Conservation (phyloP, 2,113 vertebrate genomes). For the Catharus bicknelli region DNA sequence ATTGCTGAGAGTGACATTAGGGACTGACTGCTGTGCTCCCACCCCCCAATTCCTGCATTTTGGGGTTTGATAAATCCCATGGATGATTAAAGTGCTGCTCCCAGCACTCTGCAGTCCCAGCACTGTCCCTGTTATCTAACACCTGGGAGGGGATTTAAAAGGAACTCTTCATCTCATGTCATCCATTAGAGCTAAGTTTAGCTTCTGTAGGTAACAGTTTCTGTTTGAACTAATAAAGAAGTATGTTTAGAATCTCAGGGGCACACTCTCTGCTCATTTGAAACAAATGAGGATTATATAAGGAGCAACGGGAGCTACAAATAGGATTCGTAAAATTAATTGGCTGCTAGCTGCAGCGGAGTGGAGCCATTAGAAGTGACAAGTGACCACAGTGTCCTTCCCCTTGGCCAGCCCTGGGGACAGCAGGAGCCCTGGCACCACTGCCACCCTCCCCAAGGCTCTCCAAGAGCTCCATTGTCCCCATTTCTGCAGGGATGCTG, state of each 20-base stretch:
- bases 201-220: conserved; percentile 33
- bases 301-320: conserved; percentile 26
- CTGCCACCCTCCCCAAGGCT: neutral
- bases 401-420: neutral
- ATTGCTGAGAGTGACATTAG: rapidly evolving
- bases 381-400: neutral
- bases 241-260: conserved; percentile 27
- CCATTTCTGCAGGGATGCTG: rapidly evolving
- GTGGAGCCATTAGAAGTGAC: neutral
- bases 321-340: conserved; percentile 45
- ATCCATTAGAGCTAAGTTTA: conserved; percentile 22
- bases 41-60: neutral
- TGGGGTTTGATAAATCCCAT: neutral
- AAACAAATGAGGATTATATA: conserved; percentile 50
- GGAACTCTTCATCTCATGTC: neutral
- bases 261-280: conserved; percentile 16
- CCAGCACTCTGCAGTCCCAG: neutral
- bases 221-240: conserved; percentile 26
- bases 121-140: neutral
- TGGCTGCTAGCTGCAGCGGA: neutral
- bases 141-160: neutral
- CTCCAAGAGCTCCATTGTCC: neutral
- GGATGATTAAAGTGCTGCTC: neutral
- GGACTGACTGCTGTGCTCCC: too few species aligned
- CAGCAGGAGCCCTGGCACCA: neutral